Evolutionary conservation across 2,113 vertebrate species (phyloP).

Genomic region (Phainopepla nitens): DNA sequence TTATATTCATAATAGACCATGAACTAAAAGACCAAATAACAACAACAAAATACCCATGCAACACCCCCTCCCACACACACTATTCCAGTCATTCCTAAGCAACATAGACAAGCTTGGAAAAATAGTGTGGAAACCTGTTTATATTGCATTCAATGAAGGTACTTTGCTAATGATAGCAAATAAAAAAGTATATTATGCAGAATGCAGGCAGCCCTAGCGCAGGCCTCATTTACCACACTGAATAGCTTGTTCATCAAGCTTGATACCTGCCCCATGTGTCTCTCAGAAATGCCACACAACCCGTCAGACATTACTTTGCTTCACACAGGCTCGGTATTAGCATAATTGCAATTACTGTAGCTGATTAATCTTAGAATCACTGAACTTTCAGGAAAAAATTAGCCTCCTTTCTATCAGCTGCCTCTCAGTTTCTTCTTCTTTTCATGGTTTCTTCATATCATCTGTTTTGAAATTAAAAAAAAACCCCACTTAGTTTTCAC

Average conservation of each 20-base stretch:
- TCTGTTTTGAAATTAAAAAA: background rate
- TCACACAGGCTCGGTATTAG: background rate
- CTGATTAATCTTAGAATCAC: background rate
- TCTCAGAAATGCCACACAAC: background rate
- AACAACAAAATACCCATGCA: background rate
- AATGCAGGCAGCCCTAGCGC: background rate
- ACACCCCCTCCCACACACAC: fast-evolving
- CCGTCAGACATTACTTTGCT: background rate
- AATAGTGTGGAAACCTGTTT: background rate
- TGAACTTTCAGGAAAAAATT: background rate
- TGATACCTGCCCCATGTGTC: background rate
- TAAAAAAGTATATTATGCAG: background rate
- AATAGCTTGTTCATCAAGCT: background rate
- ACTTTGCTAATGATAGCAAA: background rate
- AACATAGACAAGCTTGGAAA: background rate
- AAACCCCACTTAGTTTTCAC: background rate
- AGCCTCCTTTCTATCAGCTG: background rate
- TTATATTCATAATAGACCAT: background rate
- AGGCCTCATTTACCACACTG: background rate
- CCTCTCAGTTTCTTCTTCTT: background rate
- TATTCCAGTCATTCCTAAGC: background rate
- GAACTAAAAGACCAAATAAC: background rate
- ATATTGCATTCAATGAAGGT: background rate
- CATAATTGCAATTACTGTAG: background rate
- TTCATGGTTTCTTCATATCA: background rate